Percentiles rank a stretch among this genome's conserved stretches.
These are phyloP conservation scores for Hoplodrina ambigua DNA, from an alignment of 2,888 invertebrate species.

Conservation along the genomic window DNA sequence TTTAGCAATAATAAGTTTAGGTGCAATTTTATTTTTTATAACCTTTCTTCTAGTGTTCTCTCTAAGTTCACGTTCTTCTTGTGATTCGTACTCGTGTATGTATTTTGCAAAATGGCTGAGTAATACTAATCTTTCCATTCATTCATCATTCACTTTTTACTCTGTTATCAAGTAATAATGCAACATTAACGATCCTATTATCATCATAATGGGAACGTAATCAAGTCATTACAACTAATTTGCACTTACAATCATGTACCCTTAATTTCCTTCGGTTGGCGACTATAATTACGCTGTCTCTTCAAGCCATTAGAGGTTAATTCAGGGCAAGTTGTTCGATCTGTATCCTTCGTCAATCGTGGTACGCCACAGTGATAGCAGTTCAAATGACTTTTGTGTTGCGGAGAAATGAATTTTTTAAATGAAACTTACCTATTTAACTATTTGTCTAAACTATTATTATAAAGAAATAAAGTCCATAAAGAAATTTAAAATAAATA, in stretches of 20 bases:
- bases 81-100: no score
- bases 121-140: no score
- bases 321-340: slow-evolving; percentile 42
- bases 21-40: no score
- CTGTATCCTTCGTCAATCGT: slow-evolving; percentile 23
- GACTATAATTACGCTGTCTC: slow-evolving; percentile 51
- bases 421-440: not conserved
- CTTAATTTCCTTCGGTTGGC: slow-evolving; percentile 39
- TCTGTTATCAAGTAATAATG: slow-evolving; percentile 31
- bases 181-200: slow-evolving; percentile 37
- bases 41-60: no score
- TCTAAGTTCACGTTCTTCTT: no score
- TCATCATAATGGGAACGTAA: slow-evolving; percentile 39
- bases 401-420: slow-evolving; percentile 8
- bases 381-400: slow-evolving; percentile 11
- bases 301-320: slow-evolving; percentile 39
- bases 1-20: no score
- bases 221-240: slow-evolving; percentile 57
- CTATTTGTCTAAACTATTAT: no score
- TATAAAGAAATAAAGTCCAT: no score
- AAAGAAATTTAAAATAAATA: no score
- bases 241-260: slow-evolving; percentile 39
- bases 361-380: not conserved
- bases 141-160: not conserved
- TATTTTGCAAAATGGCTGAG: no score